Evolutionary conservation across 2,797 vertebrate genomes (phyloP).

Genomic region (Pangasius djambal): DNA sequence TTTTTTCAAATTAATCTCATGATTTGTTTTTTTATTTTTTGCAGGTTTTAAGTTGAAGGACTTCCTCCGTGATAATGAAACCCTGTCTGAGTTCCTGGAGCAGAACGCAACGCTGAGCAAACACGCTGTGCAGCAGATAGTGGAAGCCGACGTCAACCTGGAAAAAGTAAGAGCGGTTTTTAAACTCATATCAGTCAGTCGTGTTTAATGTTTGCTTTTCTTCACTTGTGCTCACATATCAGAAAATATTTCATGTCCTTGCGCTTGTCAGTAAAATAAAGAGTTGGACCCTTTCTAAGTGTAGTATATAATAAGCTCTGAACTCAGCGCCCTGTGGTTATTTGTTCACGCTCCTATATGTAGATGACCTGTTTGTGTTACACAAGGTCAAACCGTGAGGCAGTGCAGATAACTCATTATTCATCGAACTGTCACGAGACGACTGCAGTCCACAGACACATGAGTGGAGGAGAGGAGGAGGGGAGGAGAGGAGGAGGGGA

Average conservation of each 20-base stretch:
- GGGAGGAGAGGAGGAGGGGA: neutral
- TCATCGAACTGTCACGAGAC: slow-evolving; percentile 24
- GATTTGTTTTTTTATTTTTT: neutral
- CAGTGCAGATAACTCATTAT: neutral
- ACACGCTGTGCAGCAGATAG: slow-evolving; percentile 78
- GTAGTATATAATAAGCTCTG: neutral
- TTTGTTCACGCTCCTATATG: neutral
- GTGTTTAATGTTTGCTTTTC: neutral
- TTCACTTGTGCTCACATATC: no score
- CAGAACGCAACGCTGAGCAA: slow-evolving; percentile 84
- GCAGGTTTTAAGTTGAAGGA: slow-evolving; percentile 90
- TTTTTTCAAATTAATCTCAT: neutral
- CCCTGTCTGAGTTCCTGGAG: slow-evolving; percentile 87
- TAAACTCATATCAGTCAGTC: neutral
- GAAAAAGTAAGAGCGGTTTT: slow-evolving; percentile 77
- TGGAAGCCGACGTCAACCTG: slow-evolving; percentile 85
- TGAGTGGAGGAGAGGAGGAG: neutral
- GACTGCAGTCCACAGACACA: slow-evolving; percentile 6
- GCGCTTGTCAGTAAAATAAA: neutral
- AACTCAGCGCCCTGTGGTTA: neutral
- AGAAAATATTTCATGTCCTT: neutral
- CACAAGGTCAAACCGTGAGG: neutral
- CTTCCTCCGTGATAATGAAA: slow-evolving; percentile 89
- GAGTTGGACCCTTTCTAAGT: neutral
- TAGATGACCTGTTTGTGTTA: neutral